Evolutionary conservation across 2,888 invertebrate genomes (phyloP), one percentile per base, ranked within the genome.

Genomic region (Melieria picta): DNA sequence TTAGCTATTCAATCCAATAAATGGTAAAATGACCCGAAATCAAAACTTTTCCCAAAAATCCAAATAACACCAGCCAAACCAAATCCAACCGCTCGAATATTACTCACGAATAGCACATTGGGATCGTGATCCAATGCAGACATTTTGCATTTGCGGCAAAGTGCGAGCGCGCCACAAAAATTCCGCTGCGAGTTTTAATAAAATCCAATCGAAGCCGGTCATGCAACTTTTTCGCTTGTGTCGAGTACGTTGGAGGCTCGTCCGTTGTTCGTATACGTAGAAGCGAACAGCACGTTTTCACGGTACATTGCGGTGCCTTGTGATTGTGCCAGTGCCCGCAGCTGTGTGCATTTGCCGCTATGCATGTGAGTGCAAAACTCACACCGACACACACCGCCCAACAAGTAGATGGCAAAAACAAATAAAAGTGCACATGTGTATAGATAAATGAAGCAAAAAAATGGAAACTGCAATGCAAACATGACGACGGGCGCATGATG

Each of bases 211-310:
- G 72, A 72, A 72, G 62, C 71, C 69, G 64, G 72, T 72, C 75
- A 74, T 77, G 69, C 76, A 76, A 75, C 55, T 71, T 30, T 50
- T 58, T 61, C 56, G 69, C 30, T 57, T 63, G 74, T 77, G 70
- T 76, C 74, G 71, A 71, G 56, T 62, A 45, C 72, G 73, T 75
- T 79, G 81, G 81, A 80, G 81, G 81, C 81, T 82, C 81, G 81
- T 79, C 81, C 77, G 72, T 68, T 71, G 75, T 78, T 73, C 58
- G 74, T 77, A 75, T 74, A 78, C 75, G 78, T 63, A 77, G 77
- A 76, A 76, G 78, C 77, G 77, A 76, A 77, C 30, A 30, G 30
- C 30, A 30, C 30, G 30, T 30, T 30, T 30, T 30, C 30, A 30
- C 30, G 30, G 30, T 30, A 30, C 30, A 30, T 30, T 30, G 30